phyloP scores from a whole-genome alignment of 2,797 vertebrate genomes.

The Pelodytes ibericus region DNA sequence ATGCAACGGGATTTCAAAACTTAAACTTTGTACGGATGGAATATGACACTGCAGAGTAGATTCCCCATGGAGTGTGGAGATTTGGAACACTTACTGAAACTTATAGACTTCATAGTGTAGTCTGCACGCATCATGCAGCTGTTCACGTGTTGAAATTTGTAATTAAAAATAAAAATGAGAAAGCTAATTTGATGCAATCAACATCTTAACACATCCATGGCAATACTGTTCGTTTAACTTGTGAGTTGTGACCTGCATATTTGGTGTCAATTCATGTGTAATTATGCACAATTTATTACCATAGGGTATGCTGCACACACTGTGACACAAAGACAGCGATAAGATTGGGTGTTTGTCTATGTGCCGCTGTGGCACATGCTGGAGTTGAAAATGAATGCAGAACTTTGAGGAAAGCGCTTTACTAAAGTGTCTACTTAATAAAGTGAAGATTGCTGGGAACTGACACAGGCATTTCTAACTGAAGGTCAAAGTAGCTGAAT shows the following conservation, averaged over 20 bases:
- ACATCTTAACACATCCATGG: not conserved
- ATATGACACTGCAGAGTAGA: slow-evolving; percentile 16
- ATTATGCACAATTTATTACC: not conserved
- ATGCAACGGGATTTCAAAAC: slow-evolving; percentile 20
- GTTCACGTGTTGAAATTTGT: not conserved
- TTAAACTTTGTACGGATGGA: not conserved
- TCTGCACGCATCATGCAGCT: not conserved
- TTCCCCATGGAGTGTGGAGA: not conserved
- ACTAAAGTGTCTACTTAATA: too few species aligned
- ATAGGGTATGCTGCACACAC: not conserved
- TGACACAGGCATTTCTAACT: too few species aligned
- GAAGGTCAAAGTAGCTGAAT: too few species aligned
- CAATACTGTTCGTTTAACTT: not conserved
- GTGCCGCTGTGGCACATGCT: not conserved
- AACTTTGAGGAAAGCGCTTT: too few species aligned
- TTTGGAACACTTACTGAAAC: not conserved
- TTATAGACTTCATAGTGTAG: not conserved
- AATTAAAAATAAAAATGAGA: not conserved
- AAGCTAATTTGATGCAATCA: not conserved
- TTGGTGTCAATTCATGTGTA: not conserved
- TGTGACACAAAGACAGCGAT: not conserved
- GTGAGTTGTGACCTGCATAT: not conserved
- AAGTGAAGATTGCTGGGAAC: too few species aligned
- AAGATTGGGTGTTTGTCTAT: not conserved
- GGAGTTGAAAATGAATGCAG: not conserved